A percentile compares a stretch with the other conserved stretches of the same genome.
phyloP scores from a whole-genome alignment of 2,113 vertebrate genomes.

The Azemiops feae region DNA sequence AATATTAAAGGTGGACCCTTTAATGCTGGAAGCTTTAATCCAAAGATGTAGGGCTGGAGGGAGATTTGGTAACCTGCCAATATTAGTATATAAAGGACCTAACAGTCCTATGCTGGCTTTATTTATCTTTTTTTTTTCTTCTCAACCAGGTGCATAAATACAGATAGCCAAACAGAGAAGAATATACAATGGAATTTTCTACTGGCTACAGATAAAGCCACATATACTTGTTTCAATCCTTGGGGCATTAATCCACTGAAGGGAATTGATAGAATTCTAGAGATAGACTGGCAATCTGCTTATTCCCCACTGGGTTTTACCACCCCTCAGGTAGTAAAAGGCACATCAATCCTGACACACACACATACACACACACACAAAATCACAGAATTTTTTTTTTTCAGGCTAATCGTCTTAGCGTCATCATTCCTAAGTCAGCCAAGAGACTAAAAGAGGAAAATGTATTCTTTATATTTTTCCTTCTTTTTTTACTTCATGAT shows the following conservation, averaged over 20 bases:
- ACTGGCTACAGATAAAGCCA: not conserved
- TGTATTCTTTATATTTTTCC: not conserved
- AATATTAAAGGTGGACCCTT: not conserved
- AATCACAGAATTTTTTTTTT: not conserved
- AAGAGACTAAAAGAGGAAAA: not conserved
- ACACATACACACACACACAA: not conserved
- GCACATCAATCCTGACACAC: too few relatives aligned
- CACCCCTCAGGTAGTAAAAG: not conserved
- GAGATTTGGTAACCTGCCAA: not conserved
- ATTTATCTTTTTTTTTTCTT: constrained; percentile 29
- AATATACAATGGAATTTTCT: constrained; percentile 1
- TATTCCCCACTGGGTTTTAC: not conserved
- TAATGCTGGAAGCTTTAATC: not conserved
- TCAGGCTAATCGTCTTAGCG: not conserved
- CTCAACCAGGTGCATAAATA: constrained; percentile 14
- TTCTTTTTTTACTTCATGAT: not conserved
- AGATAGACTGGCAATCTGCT: not conserved
- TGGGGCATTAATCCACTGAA: not conserved
- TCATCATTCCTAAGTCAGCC: not conserved
- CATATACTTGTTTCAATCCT: not conserved
- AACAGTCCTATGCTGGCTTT: not conserved
- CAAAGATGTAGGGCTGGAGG: too few relatives aligned
- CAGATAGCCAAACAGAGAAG: constrained; percentile 2
- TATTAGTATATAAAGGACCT: not conserved
- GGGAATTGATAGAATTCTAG: not conserved